Evolutionary conservation across 1,140 invertebrate species (phyloP).

Genomic region (Periplaneta americana): DNA sequence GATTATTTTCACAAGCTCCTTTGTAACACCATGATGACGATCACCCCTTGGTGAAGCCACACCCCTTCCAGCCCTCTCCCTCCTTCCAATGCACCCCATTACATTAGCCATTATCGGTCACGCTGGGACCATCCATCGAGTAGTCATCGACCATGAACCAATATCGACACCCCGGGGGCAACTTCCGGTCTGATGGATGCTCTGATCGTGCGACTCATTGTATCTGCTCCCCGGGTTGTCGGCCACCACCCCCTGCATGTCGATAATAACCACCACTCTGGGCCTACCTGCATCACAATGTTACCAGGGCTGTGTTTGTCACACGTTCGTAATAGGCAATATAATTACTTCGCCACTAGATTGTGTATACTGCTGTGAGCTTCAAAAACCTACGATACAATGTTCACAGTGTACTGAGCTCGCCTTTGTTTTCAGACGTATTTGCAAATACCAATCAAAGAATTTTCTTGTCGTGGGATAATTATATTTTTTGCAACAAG

Average conservation of each 20-base stretch:
- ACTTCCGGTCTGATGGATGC: slow-evolving; percentile 5
- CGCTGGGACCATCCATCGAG: background rate
- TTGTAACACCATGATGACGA: background rate
- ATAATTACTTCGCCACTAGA: background rate
- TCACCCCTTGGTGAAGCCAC: background rate
- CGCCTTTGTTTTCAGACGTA: too few species aligned
- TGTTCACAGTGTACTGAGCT: too few species aligned
- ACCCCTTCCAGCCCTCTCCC: background rate
- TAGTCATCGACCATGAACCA: slow-evolving; percentile 13
- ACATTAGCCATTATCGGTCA: slow-evolving; percentile 7
- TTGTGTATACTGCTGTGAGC: too few species aligned
- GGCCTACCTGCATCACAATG: background rate
- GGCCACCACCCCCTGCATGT: background rate
- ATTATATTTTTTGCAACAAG: too few species aligned
- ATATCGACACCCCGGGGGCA: slow-evolving; percentile 4
- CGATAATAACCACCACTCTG: background rate
- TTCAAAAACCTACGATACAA: too few species aligned
- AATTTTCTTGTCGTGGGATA: too few species aligned
- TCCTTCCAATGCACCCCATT: background rate
- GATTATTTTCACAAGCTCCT: background rate
- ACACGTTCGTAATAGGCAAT: background rate
- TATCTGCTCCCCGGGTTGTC: background rate
- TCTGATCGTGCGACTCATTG: background rate
- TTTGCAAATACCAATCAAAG: too few species aligned
- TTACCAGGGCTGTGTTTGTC: background rate